Conservation (phyloP, 1,140 invertebrate genomes). For the Papilio glaucus region DNA sequence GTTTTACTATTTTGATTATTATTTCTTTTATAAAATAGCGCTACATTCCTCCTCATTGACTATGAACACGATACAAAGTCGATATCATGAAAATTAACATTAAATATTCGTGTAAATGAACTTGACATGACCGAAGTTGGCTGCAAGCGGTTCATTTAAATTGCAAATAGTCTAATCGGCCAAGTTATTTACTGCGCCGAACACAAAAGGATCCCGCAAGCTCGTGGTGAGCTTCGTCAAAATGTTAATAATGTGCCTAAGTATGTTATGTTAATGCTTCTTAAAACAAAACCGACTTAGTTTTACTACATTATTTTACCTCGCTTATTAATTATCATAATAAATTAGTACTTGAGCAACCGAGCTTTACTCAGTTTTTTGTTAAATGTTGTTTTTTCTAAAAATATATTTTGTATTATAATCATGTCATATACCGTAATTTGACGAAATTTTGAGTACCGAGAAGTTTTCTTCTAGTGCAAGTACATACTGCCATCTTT, state of each 20-base stretch:
- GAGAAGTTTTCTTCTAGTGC: not conserved
- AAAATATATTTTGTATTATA: not conserved
- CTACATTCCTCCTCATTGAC: not conserved
- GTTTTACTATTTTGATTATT: too few relatives aligned
- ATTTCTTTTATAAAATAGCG: not conserved
- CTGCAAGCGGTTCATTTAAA: conserved; percentile 58
- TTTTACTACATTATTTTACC: conserved; percentile 1
- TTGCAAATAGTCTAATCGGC: conserved; percentile 62
- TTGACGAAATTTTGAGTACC: not conserved
- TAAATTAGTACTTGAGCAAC: not conserved
- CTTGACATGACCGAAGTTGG: conserved; percentile 45
- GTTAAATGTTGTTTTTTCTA: not conserved
- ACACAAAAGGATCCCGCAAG: conserved; percentile 48
- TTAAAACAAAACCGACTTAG: conserved; percentile 9
- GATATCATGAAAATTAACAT: not conserved
- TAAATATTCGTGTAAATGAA: conserved; percentile 37
- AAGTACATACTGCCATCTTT: too few relatives aligned
- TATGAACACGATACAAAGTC: not conserved
- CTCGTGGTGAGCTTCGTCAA: conserved; percentile 39
- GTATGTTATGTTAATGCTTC: conserved; percentile 23
- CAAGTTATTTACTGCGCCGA: conserved; percentile 49
- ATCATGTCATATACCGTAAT: not conserved
- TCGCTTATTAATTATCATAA: not conserved
- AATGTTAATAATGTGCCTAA: conserved; percentile 35
- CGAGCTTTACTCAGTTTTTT: not conserved